Evolutionary conservation across 2,113 vertebrate genomes (phyloP).

Genomic region (Megalops atlanticus): DNA sequence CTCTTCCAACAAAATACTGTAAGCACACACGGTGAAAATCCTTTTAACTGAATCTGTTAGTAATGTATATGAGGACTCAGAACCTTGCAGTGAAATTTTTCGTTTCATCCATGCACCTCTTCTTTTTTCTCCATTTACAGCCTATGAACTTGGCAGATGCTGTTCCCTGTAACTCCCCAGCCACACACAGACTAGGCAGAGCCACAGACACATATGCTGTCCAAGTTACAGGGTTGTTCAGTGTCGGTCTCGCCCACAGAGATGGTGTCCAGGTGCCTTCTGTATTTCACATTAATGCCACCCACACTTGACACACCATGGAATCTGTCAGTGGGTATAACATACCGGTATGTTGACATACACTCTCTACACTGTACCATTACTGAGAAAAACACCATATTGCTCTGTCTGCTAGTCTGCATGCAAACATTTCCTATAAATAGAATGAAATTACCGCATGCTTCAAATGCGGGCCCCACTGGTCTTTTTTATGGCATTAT

Average conservation of each 20-base stretch:
- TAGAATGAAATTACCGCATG: slow-evolving; percentile 1
- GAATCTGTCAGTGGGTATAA: not conserved
- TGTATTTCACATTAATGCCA: not conserved
- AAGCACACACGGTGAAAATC: no score
- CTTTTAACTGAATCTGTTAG: no score
- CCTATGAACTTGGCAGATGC: not conserved
- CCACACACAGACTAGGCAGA: not conserved
- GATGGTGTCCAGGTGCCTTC: not conserved
- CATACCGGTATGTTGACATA: not conserved
- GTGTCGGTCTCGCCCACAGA: not conserved
- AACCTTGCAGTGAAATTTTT: not conserved
- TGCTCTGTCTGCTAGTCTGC: not conserved
- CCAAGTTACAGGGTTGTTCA: not conserved
- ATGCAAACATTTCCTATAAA: slow-evolving; percentile 3
- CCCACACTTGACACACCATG: not conserved
- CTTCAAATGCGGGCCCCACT: not conserved
- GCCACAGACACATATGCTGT: not conserved
- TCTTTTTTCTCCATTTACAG: not conserved
- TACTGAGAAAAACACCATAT: no score
- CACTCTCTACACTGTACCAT: not conserved
- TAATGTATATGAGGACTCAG: no score
- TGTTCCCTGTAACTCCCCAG: not conserved
- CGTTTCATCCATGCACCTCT: not conserved
- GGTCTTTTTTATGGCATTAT: not conserved
- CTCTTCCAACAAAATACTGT: no score